Base-by-base conservation (phyloP, 2,797 vertebrate genomes). In the Hoplostethus atlanticus region DNA sequence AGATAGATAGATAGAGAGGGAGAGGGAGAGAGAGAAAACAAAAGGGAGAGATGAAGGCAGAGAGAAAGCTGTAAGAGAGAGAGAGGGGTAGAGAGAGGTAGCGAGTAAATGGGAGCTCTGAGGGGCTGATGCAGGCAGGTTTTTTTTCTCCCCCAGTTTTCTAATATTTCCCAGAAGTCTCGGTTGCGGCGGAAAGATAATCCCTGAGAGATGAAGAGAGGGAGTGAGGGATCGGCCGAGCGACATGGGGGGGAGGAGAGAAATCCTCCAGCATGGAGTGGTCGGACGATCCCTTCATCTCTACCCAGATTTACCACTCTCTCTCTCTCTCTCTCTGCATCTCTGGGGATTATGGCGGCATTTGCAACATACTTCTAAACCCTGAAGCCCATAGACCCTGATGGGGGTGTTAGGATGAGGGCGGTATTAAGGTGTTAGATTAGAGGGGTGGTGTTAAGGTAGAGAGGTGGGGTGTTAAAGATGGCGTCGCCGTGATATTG, bases 201-300 rank as follows among this genome's bases (percentile, higher is more conserved):
- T 95, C 94, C 94, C 92, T 92, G 80, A 84, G 91, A 95, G 93
- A 95, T 95, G 94, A 94, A 88, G 87, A 85, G 81, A 85, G 86
- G 89, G 88, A 90, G 75, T 4, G 61, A 77, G 85, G 84, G 85
- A 86, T 85, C 47, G 83, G 70, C 56, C 12, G 47, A 90, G 84
- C 71, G 40, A 79, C 60, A 21, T 21, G 70, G 79, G 84, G 83
- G 87, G 82, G 88, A 73, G 87, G 75, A 73, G 71, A 77, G 74
- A 89, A 72, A 90, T 93, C 89, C 92, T 92, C 86, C 83, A 92
- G 80, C 81, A 80, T 94, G 91, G 91, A 94, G 92, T 86, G 90
- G 79, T 60, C 68, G 78, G 76, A 68, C 75, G 74, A 83, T 82
- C 75, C 83, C 87, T 68, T 73, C 70, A 85, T 90, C 89, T 91